Base-by-base conservation (phyloP, 2,888 invertebrate genomes). In the Thalpophila matura region DNA sequence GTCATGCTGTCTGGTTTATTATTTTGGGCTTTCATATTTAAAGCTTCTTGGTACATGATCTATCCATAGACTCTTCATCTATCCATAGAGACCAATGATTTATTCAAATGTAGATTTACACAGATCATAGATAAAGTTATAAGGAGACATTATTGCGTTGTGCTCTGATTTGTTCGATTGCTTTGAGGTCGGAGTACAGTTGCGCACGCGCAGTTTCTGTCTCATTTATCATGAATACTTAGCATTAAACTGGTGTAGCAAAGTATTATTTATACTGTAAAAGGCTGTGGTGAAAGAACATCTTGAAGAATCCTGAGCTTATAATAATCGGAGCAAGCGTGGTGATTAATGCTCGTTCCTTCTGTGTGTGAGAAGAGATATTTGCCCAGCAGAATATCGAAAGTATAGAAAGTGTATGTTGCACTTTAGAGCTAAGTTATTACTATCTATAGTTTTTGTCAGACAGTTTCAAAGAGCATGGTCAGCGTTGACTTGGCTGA, bases 141-240 rank as follows among this genome's bases (percentile, higher is more conserved):
- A 49, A 35, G 35, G 29, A 47, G 35, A n/a, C 16, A 54, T 42
- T 29, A 51, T 2, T 9, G 40, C 24, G 61, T 42, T 60, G 43
- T 67, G 71, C 74, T 71, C 68, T 71, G 74, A 71, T 71, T 71
- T 71, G 61, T 60, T 26, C 22, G 47, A 73, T 73, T 35, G 66
- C 50, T 65, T 72, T 56, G 74, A 56, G 47, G 60, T 53, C 49
- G 67, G 29, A 16, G 26, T 66, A 65, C 67, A 14, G 59, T 69
- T 62, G 59, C 55, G 43, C 43, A 47, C 6, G 35, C 43, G 53
- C 49, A 49, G 18, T 14, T 35, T 18, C 35, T 35, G 35, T 67
- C 29, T 67, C 10, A 35, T 51, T 49, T 43, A 27, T 27, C 7
- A 26, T 31, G 16, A 24, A 12, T 33, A n/a, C n/a, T n/a, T n/a